Base-by-base conservation (phyloP, 2,113 vertebrate genomes). In the Ceyx margarethae region DNA sequence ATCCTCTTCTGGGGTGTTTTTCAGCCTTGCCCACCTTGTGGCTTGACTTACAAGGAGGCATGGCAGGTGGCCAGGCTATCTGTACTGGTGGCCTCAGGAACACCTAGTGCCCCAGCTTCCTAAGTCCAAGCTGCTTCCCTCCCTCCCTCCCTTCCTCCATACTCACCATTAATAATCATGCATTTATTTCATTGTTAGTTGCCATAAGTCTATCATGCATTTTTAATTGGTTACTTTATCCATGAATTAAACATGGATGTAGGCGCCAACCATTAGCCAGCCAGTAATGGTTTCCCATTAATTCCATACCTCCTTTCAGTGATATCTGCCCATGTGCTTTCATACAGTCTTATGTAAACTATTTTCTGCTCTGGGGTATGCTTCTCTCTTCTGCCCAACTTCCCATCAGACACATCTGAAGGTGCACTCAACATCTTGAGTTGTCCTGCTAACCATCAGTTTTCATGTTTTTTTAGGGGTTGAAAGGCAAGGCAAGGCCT, bases 161-260 rank as follows among this genome's bases (percentile, higher is more conserved):
- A 9, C 13, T 48, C n/a, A 22, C 20, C 56, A 56, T 60, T 40
- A 75, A 85, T 85, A 84, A 89, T 28, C 58, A 33, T 17, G 4
- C n/a, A 33, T 64, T 85, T 3, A 33, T 64, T 85, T 3, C 0
- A 48, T 80, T 80, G 22, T 8, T 77, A 40, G 15, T 67, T 86
- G 57, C 53, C 74, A 31, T 45, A 62, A 76, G 40, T 28, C 71
- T 48, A 33, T 89, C 66, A 87, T 94, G 67, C 50, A 96, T 93
- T 94, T 96, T 95, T 94, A 91, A 89, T 87, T 79, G 77, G 22
- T 42, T 95, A 15, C 57, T 95, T 92, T 79, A 84, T 22, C 58
- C 35, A 68, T 93, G 45, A 89, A 93, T 94, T 95, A 95, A 96
- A 65, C 58, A 94, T 87, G 66, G 45, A 8, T 53, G n/a, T 25